Conservation (phyloP, 2,888 invertebrate species). For the Archips crataeganus region DNA sequence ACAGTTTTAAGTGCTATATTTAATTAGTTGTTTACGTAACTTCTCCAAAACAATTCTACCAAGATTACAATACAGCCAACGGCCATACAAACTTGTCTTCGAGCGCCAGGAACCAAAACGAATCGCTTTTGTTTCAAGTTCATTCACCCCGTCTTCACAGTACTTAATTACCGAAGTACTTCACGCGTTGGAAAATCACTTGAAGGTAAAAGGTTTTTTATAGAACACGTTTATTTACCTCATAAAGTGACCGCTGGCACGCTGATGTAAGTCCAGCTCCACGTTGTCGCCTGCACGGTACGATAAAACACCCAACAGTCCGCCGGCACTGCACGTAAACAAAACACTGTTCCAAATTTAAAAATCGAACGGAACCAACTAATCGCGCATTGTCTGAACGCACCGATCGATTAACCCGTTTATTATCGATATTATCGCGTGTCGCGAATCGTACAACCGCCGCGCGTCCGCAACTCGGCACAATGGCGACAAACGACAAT, state of each 20-base stretch:
- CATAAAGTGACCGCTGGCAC: constrained; percentile 92
- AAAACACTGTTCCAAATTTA: constrained; percentile 54
- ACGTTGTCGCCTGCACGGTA: constrained; percentile 85
- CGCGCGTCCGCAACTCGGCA: constrained; percentile 74
- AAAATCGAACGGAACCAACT: constrained; percentile 44
- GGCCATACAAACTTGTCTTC: constrained; percentile 6
- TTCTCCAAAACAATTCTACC: constrained; percentile 29
- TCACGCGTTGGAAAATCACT: constrained; percentile 8
- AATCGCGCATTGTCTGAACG: constrained; percentile 56
- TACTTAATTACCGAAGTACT: not conserved
- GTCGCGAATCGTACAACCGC: constrained; percentile 69
- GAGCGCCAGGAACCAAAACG: constrained; percentile 29
- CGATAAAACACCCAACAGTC: constrained; percentile 56
- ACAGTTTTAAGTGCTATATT: not conserved
- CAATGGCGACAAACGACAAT: constrained; percentile 85
- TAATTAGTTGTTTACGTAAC: constrained; percentile 7
- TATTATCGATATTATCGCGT: constrained; percentile 67
- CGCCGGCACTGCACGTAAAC: constrained; percentile 67
- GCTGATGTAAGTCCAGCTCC: constrained; percentile 92
- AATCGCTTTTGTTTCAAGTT: constrained; percentile 30
- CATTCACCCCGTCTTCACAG: constrained; percentile 16
- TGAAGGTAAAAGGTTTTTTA: constrained; percentile 15
- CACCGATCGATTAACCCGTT: constrained; percentile 69
- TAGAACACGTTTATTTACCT: constrained; percentile 75
- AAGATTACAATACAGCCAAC: constrained; percentile 8